Conservation (phyloP, 1,140 invertebrate species). For the Pachyrhynchus sulphureomaculatus region DNA sequence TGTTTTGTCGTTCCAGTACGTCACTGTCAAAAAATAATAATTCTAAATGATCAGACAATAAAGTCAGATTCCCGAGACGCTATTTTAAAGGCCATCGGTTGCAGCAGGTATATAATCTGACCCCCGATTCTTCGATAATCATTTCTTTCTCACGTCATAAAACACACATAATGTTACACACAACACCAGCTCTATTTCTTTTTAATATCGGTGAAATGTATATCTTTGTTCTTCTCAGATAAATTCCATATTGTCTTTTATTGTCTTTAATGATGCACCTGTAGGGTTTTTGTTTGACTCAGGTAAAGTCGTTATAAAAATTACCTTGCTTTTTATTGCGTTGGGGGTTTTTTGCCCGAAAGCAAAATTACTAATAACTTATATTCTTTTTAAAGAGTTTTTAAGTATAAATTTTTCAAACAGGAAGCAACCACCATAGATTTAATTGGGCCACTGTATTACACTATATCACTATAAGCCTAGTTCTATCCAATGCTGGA, state of each 20-base stretch:
- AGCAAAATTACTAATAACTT: neutral
- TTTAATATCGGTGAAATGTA: neutral
- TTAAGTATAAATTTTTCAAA: too few species aligned
- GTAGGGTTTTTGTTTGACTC: conserved; percentile 17
- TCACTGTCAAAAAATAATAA: conserved; percentile 16
- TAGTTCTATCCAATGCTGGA: too few species aligned
- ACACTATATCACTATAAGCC: too few species aligned
- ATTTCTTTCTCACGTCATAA: conserved; percentile 44
- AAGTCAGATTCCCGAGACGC: conserved; percentile 41
- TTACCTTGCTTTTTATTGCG: neutral
- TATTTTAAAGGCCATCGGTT: conserved; percentile 36
- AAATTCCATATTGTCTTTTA: conserved; percentile 26
- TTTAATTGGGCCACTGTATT: too few species aligned
- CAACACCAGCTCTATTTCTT: conserved; percentile 1
- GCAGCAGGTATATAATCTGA: conserved; percentile 34
- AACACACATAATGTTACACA: conserved; percentile 24
- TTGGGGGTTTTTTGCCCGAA: neutral
- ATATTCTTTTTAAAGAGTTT: too few species aligned
- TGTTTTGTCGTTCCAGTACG: too few species aligned
- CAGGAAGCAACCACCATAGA: too few species aligned
- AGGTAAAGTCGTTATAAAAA: conserved; percentile 23
- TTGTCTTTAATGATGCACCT: conserved; percentile 23
- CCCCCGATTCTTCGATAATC: conserved; percentile 38
- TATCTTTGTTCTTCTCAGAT: neutral
- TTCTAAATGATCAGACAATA: conserved; percentile 26